phyloP scores from a whole-genome alignment of 2,888 invertebrate species.

The Tanytarsus gracilentus region DNA sequence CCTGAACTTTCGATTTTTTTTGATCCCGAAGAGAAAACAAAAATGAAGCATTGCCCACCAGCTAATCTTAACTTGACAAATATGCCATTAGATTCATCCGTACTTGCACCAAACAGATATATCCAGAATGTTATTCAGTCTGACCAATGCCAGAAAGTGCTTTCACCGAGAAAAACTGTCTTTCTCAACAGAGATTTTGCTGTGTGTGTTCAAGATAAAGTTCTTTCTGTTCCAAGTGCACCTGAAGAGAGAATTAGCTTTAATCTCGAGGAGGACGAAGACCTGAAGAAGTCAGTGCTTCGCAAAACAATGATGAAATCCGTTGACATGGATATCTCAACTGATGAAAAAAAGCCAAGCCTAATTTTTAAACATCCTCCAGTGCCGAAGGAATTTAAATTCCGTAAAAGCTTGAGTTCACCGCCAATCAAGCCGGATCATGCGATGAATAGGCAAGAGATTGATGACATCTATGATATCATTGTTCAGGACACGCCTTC shows the following conservation, averaged over 20 bases:
- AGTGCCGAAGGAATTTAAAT: background rate
- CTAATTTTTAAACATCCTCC: background rate
- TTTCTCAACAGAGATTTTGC: background rate
- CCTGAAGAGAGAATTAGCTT: background rate
- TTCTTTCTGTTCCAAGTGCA: background rate
- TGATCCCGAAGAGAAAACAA: background rate
- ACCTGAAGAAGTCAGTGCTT: background rate
- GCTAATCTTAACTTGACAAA: constrained; percentile 12
- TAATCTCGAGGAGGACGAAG: background rate
- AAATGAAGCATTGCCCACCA: background rate
- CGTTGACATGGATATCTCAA: background rate
- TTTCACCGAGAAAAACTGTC: constrained; percentile 17
- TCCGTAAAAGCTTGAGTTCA: background rate
- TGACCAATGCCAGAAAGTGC: background rate
- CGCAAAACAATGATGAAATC: background rate
- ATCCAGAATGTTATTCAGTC: background rate
- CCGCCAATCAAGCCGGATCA: background rate
- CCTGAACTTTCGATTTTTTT: background rate
- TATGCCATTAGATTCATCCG: background rate
- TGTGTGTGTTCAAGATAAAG: constrained; percentile 3
- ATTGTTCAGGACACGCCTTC: constrained; percentile 8
- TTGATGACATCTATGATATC: background rate
- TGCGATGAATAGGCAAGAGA: background rate
- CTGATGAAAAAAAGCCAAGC: background rate
- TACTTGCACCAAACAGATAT: background rate